Evolutionary conservation across 2,797 vertebrate species (phyloP), one percentile per base, ranked within the genome.

Genomic region (Cygnus olor): DNA sequence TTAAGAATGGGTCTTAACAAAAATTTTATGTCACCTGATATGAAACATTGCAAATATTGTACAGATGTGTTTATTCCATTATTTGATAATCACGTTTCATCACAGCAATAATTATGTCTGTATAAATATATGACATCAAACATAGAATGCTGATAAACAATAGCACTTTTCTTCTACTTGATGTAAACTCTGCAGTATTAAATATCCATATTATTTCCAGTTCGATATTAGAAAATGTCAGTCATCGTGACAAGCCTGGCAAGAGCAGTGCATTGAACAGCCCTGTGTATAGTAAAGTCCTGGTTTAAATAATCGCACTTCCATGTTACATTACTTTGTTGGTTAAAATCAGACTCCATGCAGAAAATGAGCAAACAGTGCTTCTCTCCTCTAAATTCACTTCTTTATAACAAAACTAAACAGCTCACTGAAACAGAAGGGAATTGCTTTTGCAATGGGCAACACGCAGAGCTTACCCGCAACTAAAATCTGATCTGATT

Each of bases 161-260:
- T 97, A 97, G 94, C 32, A 92, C 96, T 97, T 97, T 97, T 94
- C 95, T 96, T 98, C 96, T 97, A 97, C 97, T 98, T 97, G 97
- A 95, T 96, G 94, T 98, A 97, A 98, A 97, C 45, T 96, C 96
- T 92, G 72, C 96, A 90, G 94, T 97, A 98, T 98, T 98, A 98
- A 98, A 98, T 98, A 98, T 98, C 98, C 97, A 98, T 98, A 98
- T 98, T 97, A 97, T 98, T 98, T 98, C 98, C 93, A 98, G 97
- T 97, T 97, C 97, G 97, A 96, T 98, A 98, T 98, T 97, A 98
- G 97, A 98, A 98, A 97, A 95, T 96, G 98, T 98, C 98, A 98
- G 97, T 98, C 98, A 98, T 91, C 92, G 93, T 97, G 97, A 98
- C 97, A 97, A 97, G 95, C 78, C 95, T 96, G 96, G 95, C 95